Evolutionary conservation across 2,797 vertebrate species (phyloP), one percentile per base, ranked within the genome.

Genomic region (Falco berigora): DNA sequence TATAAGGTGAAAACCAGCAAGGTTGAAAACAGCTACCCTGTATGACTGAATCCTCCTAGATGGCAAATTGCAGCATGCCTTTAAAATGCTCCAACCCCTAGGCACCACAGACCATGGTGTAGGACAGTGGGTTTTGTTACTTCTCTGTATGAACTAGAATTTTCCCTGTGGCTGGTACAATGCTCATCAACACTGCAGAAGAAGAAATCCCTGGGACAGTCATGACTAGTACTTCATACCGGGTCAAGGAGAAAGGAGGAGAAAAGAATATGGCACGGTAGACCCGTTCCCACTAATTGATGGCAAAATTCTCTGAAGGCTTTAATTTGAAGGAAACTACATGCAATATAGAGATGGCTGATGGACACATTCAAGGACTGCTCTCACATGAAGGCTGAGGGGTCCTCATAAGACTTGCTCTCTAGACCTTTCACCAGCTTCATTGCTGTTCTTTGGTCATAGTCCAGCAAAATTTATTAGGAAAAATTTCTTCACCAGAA

Each of bases 281-380:
- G 40, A 20, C 50, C 47, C 0, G 0, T 62, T 92, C 59, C 62
- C 46, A 25, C 16, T 76, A 23, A 40, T 5, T 4, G 2, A 22
- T 32, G 18, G 34, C 34, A 81, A 92, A 78, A 47, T 53, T 55
- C 38, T 73, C 24, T n/a, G 42, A 78, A 66, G 78, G 9, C 6
- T 92, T 83, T 58, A 24, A 59, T 47, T 64, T 66, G 68, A 92
- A 86, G 38, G 17, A 66, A 86, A n/a, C 6, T 53, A 22, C 10
- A 50, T 8, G 18, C 2, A 30, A 7, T 9, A 8, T 3, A 38
- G 75, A 46, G 6, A 62, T 67, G 2, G 6, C 9, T 17, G 34
- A 80, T 16, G 27, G 38, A 27, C 28, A 80, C 75, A 86, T 80
- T 49, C 15, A 56, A 74, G 28, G 49, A 30, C 34, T 46, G 28